Conservation (phyloP, 2,113 vertebrate genomes). For the Mohoua ochrocephala region DNA sequence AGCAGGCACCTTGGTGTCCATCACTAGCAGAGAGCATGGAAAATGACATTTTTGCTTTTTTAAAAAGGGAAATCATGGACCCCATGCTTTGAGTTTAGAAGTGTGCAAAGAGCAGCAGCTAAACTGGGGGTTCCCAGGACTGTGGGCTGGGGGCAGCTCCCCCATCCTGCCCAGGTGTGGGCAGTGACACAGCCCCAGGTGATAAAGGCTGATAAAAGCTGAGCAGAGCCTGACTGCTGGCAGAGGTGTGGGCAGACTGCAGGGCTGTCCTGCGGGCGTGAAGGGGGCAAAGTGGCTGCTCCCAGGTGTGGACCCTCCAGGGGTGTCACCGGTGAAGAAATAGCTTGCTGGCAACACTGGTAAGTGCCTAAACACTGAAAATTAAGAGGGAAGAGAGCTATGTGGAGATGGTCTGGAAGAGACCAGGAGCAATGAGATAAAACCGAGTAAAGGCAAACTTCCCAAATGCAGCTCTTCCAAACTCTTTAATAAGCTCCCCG, state of each 20-base stretch:
- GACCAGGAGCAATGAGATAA: neutral
- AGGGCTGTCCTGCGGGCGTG: rapidly evolving
- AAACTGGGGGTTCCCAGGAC: rapidly evolving
- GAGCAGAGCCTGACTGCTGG: rapidly evolving
- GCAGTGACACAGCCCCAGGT: neutral
- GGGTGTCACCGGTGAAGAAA: too few relatives aligned
- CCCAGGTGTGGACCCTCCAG: rapidly evolving
- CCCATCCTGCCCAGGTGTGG: neutral
- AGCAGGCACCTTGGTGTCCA: rapidly evolving
- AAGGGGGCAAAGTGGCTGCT: rapidly evolving
- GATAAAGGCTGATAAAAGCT: neutral
- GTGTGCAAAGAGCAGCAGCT: neutral
- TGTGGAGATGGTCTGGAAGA: neutral
- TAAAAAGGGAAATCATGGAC: neutral
- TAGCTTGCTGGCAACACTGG: rapidly evolving
- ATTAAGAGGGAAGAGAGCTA: neutral
- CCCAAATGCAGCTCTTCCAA: neutral
- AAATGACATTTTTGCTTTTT: rapidly evolving
- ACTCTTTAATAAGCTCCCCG: slow-evolving; percentile 18
- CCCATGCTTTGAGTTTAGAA: too few relatives aligned
- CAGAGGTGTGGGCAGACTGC: rapidly evolving
- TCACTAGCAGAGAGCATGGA: neutral
- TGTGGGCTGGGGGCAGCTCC: neutral
- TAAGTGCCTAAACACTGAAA: neutral
- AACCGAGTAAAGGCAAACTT: neutral